Percentiles rank a stretch among this genome's conserved stretches.
These are phyloP conservation scores for Scelioninae gen. 1 DNA, from an alignment of 2,888 invertebrate genomes.

Conservation along the genomic window DNA sequence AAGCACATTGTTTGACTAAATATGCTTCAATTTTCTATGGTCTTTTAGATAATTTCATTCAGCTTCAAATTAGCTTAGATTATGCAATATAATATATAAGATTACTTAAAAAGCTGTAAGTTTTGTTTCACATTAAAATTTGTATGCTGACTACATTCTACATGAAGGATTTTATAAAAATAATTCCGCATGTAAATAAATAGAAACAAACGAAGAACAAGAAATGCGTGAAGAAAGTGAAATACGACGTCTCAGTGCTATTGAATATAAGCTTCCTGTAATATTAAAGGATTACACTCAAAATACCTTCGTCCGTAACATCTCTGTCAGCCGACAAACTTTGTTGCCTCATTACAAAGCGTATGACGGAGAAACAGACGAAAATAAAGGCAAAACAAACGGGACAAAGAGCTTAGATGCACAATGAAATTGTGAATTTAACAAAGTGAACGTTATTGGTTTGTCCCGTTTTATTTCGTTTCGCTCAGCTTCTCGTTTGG, in stretches of 20 bases:
- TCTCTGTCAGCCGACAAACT: constrained; percentile 54
- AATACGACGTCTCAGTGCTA: constrained; percentile 44
- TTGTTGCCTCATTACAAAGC: constrained; percentile 57
- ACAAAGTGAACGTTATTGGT: constrained; percentile 44
- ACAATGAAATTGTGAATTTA: constrained; percentile 52
- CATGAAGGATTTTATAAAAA: too few relatives aligned
- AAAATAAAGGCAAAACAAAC: constrained; percentile 44
- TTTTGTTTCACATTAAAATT: too few relatives aligned
- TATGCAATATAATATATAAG: too few relatives aligned
- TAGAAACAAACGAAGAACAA: constrained; percentile 11
- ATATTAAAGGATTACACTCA: constrained; percentile 60
- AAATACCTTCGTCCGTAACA: constrained; percentile 46
- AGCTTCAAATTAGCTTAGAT: too few relatives aligned
- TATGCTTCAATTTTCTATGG: too few relatives aligned
- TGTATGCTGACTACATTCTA: too few relatives aligned
- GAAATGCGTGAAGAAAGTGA: constrained; percentile 31
- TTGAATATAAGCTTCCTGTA: constrained; percentile 60
- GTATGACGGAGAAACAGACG: constrained; percentile 44
- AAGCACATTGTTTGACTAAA: too few relatives aligned
- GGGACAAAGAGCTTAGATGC: constrained; percentile 49
- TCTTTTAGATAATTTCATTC: too few relatives aligned
- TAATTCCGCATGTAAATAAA: background rate
- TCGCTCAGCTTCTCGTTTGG: constrained; percentile 25
- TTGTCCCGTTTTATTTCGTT: constrained; percentile 46
- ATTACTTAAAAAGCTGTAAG: too few relatives aligned